phyloP scores from a whole-genome alignment of 2,797 vertebrate species.

The Corythornis leucogaster region DNA sequence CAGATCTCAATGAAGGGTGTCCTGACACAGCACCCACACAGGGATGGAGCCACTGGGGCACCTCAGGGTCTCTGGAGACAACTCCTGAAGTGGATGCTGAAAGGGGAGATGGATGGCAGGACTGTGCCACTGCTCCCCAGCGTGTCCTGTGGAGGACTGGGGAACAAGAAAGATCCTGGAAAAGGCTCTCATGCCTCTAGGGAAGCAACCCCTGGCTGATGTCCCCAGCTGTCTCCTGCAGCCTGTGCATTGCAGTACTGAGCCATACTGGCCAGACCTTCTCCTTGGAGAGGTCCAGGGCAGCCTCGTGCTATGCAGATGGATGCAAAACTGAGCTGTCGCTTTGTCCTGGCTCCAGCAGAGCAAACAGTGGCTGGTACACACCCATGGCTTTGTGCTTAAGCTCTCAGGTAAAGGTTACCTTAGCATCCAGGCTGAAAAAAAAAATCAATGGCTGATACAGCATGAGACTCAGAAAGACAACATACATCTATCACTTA shows the following conservation, averaged over 20 bases:
- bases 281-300: background rate
- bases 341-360: background rate
- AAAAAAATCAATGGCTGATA: slow-evolving; percentile 73
- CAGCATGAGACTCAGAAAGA: slow-evolving; percentile 65
- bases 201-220: rapidly evolving
- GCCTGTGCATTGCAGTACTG: rapidly evolving
- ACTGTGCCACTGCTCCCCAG: rapidly evolving
- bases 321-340: background rate
- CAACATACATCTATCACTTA: slow-evolving; percentile 75
- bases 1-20: slow-evolving; percentile 24
- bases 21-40: rapidly evolving
- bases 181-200: background rate
- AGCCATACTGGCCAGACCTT: rapidly evolving
- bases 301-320: rapidly evolving
- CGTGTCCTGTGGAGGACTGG: rapidly evolving
- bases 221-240: rapidly evolving
- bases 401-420: slow-evolving; percentile 70
- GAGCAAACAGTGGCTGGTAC: slow-evolving; percentile 14
- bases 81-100: background rate
- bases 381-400: slow-evolving; percentile 6
- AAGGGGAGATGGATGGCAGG: background rate
- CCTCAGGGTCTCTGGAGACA: rapidly evolving
- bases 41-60: background rate
- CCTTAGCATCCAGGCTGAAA: slow-evolving; percentile 64
- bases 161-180: background rate